Evolutionary conservation across 2,888 invertebrate species (phyloP), one percentile per base, ranked within the genome.

Genomic region (Cyclophora punctaria): DNA sequence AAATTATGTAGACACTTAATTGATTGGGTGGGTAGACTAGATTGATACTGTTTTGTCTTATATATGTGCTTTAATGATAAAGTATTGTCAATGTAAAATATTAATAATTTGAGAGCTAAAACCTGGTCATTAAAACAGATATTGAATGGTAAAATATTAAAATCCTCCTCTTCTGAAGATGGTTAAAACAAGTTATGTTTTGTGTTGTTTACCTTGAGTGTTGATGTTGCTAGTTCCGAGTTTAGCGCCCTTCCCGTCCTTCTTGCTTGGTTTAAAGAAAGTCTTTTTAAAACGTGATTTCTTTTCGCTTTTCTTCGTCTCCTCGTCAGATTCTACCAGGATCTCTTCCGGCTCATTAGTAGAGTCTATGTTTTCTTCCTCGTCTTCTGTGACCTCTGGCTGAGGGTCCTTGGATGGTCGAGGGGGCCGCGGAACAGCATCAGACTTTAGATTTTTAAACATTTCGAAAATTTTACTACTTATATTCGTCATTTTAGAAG

Each of bases 361-460:
- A 7, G 58, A 56, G 41, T 75, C 62, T 20, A 65, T 60, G 52
- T 71, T 74, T 50, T 69, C 70, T 59, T 71, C 63, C 42, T 67
- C 54, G 42, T 63, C 60, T 34, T 63, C 55, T 34, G 51, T 53
- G 45, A 57, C 59, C 43, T 61, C 62, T 40, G 45, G 46, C 44
- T 61, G 52, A 7, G 52, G 34, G 34, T 63, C 58, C 7, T 62
- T 59, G 41, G 58, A 59, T 40, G 72, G 64, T 43, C 90, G 74
- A 1, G 90, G 90, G 4, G 89, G 75, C 60, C 80, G 80, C 0
- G 90, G 90, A 42, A 83, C 77, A 5, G 90, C 90, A 58, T 90
- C 90, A 2, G 90, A 80, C 56, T 88, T 90, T 41, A 90, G 58
- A 51, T 84, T 80, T 44, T 81, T 77, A 56, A 89, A 80, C 51